Evolutionary conservation across 2,888 invertebrate species (phyloP).

Genomic region (Trachelus tabidus): DNA sequence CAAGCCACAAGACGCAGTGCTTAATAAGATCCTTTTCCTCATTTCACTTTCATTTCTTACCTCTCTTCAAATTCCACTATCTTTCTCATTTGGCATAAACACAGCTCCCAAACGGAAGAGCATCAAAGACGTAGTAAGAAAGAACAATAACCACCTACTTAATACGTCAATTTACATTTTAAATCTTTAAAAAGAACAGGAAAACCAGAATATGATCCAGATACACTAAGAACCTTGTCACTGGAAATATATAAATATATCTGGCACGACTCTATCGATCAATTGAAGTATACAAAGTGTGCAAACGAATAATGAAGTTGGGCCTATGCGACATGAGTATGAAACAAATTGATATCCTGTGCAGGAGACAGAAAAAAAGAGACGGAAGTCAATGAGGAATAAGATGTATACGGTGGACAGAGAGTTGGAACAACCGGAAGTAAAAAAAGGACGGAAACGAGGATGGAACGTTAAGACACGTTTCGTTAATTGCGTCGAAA

Average conservation of each 20-base stretch:
- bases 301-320: neutral
- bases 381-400: neutral
- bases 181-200: neutral
- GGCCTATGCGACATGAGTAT: no score
- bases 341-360: neutral
- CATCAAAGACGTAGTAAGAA: neutral
- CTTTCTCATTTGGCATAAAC: constrained; percentile 48
- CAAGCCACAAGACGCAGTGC: no score
- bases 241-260: neutral
- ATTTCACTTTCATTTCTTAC: constrained; percentile 25
- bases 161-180: neutral
- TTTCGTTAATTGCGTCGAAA: neutral
- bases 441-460: neutral
- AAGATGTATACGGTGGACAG: neutral
- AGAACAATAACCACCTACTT: neutral
- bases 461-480: neutral
- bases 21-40: neutral
- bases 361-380: neutral
- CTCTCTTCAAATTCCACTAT: constrained; percentile 9
- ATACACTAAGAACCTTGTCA: neutral
- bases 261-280: neutral
- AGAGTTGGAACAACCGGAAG: neutral
- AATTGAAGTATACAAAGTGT: neutral
- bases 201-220: neutral
- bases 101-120: constrained; percentile 41